Evolutionary conservation across 2,888 invertebrate species (phyloP).

Genomic region (Drosophila prostipennis): DNA sequence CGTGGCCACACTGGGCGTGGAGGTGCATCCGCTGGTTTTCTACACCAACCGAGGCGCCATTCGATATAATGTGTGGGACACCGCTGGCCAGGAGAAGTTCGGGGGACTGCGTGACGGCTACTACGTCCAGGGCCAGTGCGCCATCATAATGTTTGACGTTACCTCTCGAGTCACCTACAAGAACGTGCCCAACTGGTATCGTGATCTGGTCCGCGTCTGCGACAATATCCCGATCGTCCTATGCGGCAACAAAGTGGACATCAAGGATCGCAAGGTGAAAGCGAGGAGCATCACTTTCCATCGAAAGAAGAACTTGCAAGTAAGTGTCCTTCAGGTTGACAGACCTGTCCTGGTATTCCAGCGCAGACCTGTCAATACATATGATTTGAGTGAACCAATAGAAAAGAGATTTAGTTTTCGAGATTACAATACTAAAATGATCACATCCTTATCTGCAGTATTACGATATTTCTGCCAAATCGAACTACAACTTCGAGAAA

Average conservation of each 20-base stretch:
- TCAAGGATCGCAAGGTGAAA: slow-evolving; percentile 99
- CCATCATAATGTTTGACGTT: slow-evolving; percentile 99
- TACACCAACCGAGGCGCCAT: slow-evolving; percentile 99
- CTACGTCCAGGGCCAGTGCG: slow-evolving; percentile 98
- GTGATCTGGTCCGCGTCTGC: slow-evolving; percentile 99
- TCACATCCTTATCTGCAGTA: slow-evolving; percentile 89
- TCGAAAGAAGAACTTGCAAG: slow-evolving; percentile 99
- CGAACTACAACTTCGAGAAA: slow-evolving; percentile 99
- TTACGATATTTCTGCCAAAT: slow-evolving; percentile 99
- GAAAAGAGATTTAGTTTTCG: not conserved
- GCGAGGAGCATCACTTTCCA: slow-evolving; percentile 99
- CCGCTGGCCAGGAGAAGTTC: slow-evolving; percentile 99
- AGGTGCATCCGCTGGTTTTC: slow-evolving; percentile 99
- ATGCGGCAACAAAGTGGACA: slow-evolving; percentile 99
- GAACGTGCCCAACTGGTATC: slow-evolving; percentile 99
- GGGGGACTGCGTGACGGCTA: slow-evolving; percentile 99
- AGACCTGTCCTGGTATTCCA: too few species aligned
- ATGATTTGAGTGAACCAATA: too few species aligned
- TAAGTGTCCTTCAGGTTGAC: slow-evolving; percentile 82
- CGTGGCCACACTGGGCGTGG: slow-evolving; percentile 99
- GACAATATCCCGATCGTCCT: slow-evolving; percentile 99
- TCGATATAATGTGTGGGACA: slow-evolving; percentile 99
- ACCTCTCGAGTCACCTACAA: slow-evolving; percentile 99
- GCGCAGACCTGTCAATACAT: too few species aligned
- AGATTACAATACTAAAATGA: not conserved